Evolutionary conservation across 2,113 vertebrate genomes (phyloP).

Genomic region (Caranx ignobilis): DNA sequence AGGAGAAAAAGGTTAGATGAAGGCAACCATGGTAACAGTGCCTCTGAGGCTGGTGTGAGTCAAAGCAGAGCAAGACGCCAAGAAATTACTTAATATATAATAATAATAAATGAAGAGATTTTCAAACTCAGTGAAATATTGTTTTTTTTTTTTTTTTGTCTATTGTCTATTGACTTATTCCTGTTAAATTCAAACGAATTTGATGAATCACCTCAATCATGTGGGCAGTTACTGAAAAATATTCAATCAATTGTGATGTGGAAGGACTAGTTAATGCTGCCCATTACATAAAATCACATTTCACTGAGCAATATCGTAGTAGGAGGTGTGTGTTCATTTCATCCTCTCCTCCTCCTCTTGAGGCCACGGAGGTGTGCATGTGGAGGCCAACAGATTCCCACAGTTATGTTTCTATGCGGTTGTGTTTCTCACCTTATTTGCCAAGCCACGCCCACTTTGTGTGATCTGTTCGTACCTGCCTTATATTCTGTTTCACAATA

Average conservation of each 20-base stretch:
- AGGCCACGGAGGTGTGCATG: neutral
- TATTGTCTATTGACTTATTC: neutral
- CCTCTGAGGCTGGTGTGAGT: conserved; percentile 30
- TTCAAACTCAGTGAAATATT: conserved; percentile 10
- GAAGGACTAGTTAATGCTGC: neutral
- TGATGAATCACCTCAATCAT: neutral
- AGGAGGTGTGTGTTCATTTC: neutral
- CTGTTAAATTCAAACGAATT: neutral
- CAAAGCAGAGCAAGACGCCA: conserved; percentile 21
- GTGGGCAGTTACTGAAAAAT: neutral
- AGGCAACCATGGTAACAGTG: conserved; percentile 46
- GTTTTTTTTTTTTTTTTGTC: neutral
- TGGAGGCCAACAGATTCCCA: neutral
- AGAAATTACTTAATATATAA: conserved; percentile 10
- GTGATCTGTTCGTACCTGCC: neutral
- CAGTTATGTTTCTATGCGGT: neutral
- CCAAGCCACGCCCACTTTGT: neutral
- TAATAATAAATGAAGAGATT: conserved; percentile 14
- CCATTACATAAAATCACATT: neutral
- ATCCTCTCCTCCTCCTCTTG: neutral
- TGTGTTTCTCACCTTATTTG: neutral
- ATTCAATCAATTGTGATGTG: neutral
- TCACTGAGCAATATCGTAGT: neutral
- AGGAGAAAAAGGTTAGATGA: conserved; percentile 11
- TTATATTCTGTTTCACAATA: too few relatives aligned